phyloP scores from a whole-genome alignment of 1,140 invertebrate genomes.

The Plodia interpunctella region DNA sequence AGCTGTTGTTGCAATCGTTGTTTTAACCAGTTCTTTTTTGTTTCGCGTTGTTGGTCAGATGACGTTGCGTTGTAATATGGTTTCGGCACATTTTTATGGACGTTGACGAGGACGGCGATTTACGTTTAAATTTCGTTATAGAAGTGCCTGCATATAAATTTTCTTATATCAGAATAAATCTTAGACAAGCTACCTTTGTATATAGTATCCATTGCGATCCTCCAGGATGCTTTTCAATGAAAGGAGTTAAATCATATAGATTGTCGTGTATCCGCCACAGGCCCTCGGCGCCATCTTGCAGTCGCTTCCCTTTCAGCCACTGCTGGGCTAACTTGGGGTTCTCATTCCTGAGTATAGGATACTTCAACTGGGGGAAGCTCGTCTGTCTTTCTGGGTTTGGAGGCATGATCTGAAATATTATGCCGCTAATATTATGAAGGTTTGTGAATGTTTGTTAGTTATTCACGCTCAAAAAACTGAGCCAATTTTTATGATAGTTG shows the following conservation, averaged over 20 bases:
- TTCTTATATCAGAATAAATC: too few relatives aligned
- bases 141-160: too few relatives aligned
- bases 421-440: too few relatives aligned
- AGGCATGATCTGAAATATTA: conserved; percentile 32
- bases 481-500: too few relatives aligned
- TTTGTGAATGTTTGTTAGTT: too few relatives aligned
- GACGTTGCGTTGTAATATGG: too few relatives aligned
- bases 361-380: conserved; percentile 54
- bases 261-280: conserved; percentile 87
- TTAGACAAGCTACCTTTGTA: conserved; percentile 77
- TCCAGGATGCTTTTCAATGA: conserved; percentile 85
- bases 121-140: too few relatives aligned
- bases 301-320: conserved; percentile 81
- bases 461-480: too few relatives aligned
- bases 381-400: conserved; percentile 44
- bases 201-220: conserved; percentile 84
- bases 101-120: too few relatives aligned
- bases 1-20: not conserved
- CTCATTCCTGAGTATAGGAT: conserved; percentile 58
- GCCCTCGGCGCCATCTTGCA: conserved; percentile 84
- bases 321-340: conserved; percentile 50
- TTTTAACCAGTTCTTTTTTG: too few relatives aligned
- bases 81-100: too few relatives aligned
- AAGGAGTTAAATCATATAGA: conserved; percentile 86
- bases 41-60: too few relatives aligned